Percentiles rank a stretch among this genome's conserved stretches.
Evolutionary conservation across 2,888 invertebrate genomes (phyloP).

Genomic region (Julus scandinavius): DNA sequence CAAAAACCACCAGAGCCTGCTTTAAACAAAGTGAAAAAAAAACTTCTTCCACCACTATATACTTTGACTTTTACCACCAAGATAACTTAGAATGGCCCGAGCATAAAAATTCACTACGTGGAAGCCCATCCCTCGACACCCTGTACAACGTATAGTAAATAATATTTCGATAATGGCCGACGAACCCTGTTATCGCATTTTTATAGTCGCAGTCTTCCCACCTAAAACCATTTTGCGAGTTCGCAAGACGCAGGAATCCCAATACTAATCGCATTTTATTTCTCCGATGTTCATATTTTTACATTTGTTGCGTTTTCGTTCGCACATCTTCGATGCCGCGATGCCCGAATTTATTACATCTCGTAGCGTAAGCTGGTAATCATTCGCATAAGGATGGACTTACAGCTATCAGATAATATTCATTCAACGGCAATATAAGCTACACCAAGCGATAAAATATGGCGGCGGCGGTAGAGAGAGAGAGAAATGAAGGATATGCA

Average conservation of each 20-base stretch:
- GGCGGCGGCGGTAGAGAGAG: neutral
- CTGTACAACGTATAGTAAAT: neutral
- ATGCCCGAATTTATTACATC: neutral
- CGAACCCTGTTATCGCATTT: neutral
- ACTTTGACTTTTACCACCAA: too few relatives aligned
- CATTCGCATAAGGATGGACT: conserved; percentile 40
- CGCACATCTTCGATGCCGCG: neutral
- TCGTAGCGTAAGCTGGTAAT: conserved; percentile 3
- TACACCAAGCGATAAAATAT: neutral
- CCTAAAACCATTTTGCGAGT: neutral
- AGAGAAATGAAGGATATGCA: neutral
- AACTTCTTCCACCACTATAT: too few relatives aligned
- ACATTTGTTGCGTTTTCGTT: neutral
- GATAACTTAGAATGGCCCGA: too few relatives aligned
- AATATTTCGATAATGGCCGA: neutral
- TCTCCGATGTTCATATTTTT: neutral
- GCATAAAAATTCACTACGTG: too few relatives aligned
- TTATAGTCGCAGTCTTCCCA: neutral
- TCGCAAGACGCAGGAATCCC: neutral
- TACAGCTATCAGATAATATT: conserved; percentile 5
- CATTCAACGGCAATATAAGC: neutral
- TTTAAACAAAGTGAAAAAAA: too few relatives aligned
- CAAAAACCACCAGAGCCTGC: too few relatives aligned
- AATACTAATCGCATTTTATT: conserved; percentile 25
- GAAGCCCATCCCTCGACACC: neutral